Conservation (phyloP, 2,888 invertebrate species). For the Sympetrum striolatum region DNA sequence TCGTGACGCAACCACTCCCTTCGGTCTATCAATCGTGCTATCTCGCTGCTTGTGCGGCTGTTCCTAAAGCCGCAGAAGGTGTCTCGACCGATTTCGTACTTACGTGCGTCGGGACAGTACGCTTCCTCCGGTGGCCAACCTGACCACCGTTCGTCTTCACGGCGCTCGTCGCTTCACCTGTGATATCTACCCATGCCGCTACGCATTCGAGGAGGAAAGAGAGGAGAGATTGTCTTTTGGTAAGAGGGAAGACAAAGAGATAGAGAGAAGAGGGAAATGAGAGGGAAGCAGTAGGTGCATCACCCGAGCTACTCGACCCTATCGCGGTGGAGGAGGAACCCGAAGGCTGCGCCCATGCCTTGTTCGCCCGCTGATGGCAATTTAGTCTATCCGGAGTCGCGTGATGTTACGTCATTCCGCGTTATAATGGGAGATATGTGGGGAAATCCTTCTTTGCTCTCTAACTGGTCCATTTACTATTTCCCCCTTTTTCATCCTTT, state of each 20-base stretch:
- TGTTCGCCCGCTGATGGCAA: neutral
- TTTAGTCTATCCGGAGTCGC: neutral
- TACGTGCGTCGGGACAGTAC: neutral
- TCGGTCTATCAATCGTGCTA: neutral
- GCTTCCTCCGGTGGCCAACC: neutral
- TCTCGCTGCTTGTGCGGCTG: neutral
- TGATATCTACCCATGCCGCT: constrained; percentile 16
- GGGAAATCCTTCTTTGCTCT: no score
- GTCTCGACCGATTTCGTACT: constrained; percentile 1
- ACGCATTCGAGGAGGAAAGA: neutral
- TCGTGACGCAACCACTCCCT: neutral
- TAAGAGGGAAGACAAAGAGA: neutral
- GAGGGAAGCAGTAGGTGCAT: neutral
- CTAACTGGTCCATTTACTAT: no score
- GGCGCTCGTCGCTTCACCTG: neutral
- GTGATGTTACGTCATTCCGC: neutral
- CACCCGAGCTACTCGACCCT: neutral
- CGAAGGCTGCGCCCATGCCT: neutral
- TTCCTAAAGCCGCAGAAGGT: neutral
- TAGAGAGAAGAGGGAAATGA: neutral
- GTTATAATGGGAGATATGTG: neutral
- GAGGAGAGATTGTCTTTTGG: neutral
- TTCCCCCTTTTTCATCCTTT: no score
- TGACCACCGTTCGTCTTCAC: neutral
- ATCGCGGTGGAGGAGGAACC: neutral